Evolutionary conservation across 1,140 invertebrate species (phyloP).

Genomic region (Aphidius ervi): DNA sequence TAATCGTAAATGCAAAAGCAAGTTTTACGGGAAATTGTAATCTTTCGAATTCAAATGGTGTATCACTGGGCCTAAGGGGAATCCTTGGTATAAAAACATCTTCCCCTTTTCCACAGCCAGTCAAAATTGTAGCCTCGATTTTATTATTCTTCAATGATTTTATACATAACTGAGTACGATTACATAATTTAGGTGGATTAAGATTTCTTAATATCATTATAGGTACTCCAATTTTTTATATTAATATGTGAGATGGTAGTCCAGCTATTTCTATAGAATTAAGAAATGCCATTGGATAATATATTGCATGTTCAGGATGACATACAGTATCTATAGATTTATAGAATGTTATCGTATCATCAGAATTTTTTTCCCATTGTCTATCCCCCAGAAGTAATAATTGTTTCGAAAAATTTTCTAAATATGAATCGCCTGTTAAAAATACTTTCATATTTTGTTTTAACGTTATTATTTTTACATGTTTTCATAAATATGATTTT

Average conservation of each 20-base stretch:
- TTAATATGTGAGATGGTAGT: too few species aligned
- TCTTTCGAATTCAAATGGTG: conserved; percentile 47
- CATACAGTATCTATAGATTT: too few species aligned
- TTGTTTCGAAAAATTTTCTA: conserved; percentile 41
- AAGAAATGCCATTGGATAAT: too few species aligned
- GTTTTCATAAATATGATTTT: conserved; percentile 5
- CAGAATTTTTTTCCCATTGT: conserved; percentile 37
- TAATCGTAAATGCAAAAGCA: conserved; percentile 56
- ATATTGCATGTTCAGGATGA: too few species aligned
- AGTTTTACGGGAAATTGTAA: conserved; percentile 48
- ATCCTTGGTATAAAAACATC: conserved; percentile 42
- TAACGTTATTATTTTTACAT: conserved; percentile 36
- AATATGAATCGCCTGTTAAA: conserved; percentile 31
- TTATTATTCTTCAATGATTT: conserved; percentile 31
- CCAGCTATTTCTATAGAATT: too few species aligned
- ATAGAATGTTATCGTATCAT: conserved; percentile 42
- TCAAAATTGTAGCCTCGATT: conserved; percentile 50
- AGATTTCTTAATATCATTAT: too few species aligned
- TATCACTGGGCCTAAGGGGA: conserved; percentile 44
- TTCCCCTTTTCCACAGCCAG: conserved; percentile 47
- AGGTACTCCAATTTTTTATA: too few species aligned
- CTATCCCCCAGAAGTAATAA: conserved; percentile 45
- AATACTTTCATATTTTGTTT: conserved; percentile 46
- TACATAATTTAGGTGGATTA: too few species aligned
- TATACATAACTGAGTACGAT: conserved; percentile 29